Base-by-base conservation (phyloP, 2,888 invertebrate genomes). In the Aelia acuminata region DNA sequence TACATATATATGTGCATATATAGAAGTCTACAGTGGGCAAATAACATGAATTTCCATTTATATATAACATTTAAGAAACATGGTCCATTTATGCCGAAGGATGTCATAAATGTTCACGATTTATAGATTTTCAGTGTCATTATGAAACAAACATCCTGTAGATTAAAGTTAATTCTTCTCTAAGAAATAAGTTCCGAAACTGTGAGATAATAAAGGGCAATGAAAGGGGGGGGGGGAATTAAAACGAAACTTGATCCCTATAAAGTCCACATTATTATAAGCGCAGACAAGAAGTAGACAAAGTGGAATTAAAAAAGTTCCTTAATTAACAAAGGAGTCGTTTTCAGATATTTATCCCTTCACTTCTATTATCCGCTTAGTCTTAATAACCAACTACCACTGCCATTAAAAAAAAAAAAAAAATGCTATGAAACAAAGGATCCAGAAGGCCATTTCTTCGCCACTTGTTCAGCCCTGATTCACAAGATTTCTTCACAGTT, bases 251-350 rank as follows among this genome's bases (percentile, higher is more conserved):
- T 70, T 18, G 63, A 70, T 70, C 63, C 31, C 35, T 70, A 35
- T 70, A 70, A 70, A 70, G 63, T 70, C 63, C 63, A 70, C 63
- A 70, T 70, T 70, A 70, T 70, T 70, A 70, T 70, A 35, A 70
- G 63, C 63, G 31, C 31, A 10, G 63, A 70, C 63, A 70, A 70
- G 63, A 70, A 70, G 63, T 35, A 70, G 63, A 35, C 63, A 70
- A 70, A 70, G 63, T 70, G 63, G 63, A 35, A 70, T 70, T 70
- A 70, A 70, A 70, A 70, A 70, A 70, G 63, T 70, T 70, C 63
- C 63, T 70, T 70, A 70, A 70, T 70, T 70, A 70, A 70, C 63
- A 70, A 70, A 70, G 63, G 35, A 35, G 63, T 70, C 35, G 63
- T 70, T 70, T 57, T 70, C 35, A 70, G 63, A 70, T 70, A 70